Evolutionary conservation across 2,113 vertebrate genomes (phyloP), one percentile per base, ranked within the genome.

Genomic region (Prinia subflava): DNA sequence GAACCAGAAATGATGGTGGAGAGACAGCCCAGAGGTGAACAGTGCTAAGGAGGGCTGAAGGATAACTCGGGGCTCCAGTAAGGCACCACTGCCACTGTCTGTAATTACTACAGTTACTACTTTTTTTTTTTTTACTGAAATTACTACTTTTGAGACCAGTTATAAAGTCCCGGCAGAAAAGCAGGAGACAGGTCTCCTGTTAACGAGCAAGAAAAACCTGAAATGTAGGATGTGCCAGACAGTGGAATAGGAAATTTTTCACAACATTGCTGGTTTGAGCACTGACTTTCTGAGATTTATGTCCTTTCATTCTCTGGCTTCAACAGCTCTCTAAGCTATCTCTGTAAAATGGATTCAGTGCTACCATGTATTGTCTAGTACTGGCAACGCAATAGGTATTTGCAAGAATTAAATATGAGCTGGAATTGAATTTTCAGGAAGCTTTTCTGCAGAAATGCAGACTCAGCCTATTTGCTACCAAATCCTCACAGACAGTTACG

Each of bases 41-140:
- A 5, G 10, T 57, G 20, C 18, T 24, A 22, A 56, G 30, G 20
- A 28, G 16, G 22, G 22, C n/a, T 63, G 50, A 77, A 69, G 19
- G 8, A 15, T 56, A 53, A 6, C 16, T 56, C 0, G 0, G 12
- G 27, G 6, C 19, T 69, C 21, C 52, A 35, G 28, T 19, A 28
- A 67, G 65, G 17, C 39, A 42, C 18, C 3, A 4, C 17, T 23
- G 12, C 30, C 37, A 18, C 57, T 19, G 19, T 30, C 23, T 47
- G 18, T 56, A 39, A 24, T 56, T 89, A 6, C 68, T 71, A 6
- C 7, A 42, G 42, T 42, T 42, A 42, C 42, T 42, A 42, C 42
- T 42, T 42, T 42, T 42, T 42, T 42, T 41, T 42, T 42, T 42
- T 42, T 42, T 42, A 42, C 23, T 42, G 17, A 52, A 39, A 24